Base-by-base conservation (phyloP, 2,888 invertebrate species). In the Matsumyia berberina region DNA sequence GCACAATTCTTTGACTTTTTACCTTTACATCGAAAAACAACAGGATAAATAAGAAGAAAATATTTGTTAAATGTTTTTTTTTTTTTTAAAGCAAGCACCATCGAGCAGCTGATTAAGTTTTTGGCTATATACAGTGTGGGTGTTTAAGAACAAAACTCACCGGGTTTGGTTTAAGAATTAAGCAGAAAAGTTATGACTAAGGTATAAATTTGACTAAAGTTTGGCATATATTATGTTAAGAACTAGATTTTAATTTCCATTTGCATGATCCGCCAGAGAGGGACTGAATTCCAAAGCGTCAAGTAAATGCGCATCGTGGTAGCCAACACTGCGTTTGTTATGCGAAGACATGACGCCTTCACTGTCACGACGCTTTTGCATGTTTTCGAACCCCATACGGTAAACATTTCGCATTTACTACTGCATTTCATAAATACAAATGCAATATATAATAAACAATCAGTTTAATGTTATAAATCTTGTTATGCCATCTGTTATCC, bases 21-120 rank as follows among this genome's bases (percentile, higher is more conserved):
- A 24, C 24, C 24, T 24, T 24, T 24, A 24, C 4, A 24, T 24
- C 24, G 2, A 44, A 37, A 24, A 60, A 73, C n/a, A 60, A 44
- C 60, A 62, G 12, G 7, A 69, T 58, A 37, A 33, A 53, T 33
- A 67, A 15, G 58, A 53, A 72, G 69, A 46, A 55, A 19, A 9
- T 49, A 33, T 46, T 60, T 39, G n/a, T 46, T 66, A 44, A 24
- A 64, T 67, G 19, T 29, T 67, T 49, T n/a, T n/a, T n/a, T n/a
- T n/a, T n/a, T n/a, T n/a, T n/a, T n/a, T 46, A n/a, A 17, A 83
- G 57, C 80, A 85, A 83, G 73, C 83, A 85, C 83, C 83, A 62
- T 83, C 72, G 64, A 80, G 60, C 82, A 62, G 51, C 42, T 33
- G 60, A 70, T 70, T 67, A 51, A 58, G 39, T 58, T 66, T 4